Percentiles rank a stretch among this genome's conserved stretches.
Conservation (phyloP, 2,888 invertebrate genomes). For the Tortricodes alternella region DNA sequence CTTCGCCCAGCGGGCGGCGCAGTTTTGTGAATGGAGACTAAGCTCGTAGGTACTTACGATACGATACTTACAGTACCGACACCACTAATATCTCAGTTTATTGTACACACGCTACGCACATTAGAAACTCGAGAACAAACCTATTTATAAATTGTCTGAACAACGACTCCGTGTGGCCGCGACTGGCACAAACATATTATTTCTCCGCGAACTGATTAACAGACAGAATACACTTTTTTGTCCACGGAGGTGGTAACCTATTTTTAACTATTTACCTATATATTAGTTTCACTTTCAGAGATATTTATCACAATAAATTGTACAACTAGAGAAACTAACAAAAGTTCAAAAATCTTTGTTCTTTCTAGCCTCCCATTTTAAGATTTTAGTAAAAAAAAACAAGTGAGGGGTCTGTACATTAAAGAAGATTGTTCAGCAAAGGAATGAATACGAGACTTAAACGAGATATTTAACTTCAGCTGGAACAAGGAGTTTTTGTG, state of each 20-base stretch:
- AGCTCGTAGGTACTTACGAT: neutral
- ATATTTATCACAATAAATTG: neutral
- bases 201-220: conserved; percentile 21
- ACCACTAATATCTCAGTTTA: conserved; percentile 4
- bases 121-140: conserved; percentile 26
- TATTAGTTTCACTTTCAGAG: no score
- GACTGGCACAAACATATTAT: conserved; percentile 19
- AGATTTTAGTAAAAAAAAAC: no score
- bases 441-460: no score
- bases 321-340: no score
- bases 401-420: no score
- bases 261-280: neutral
- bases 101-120: conserved; percentile 17
- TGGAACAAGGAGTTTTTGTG: no score
- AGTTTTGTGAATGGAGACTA: conserved; percentile 20
- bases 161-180: conserved; percentile 16
- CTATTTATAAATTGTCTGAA: conserved; percentile 26
- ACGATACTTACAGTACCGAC: neutral
- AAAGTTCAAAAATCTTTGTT: no score
- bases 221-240: neutral
- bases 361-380: no score
- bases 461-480: no score
- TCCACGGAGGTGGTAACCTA: conserved; percentile 23
- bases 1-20: no score
- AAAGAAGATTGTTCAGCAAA: no score